These are phyloP conservation scores for Dolichallabes microphthalmus DNA, from an alignment of 2,113 vertebrate genomes.

Conservation along the genomic window DNA sequence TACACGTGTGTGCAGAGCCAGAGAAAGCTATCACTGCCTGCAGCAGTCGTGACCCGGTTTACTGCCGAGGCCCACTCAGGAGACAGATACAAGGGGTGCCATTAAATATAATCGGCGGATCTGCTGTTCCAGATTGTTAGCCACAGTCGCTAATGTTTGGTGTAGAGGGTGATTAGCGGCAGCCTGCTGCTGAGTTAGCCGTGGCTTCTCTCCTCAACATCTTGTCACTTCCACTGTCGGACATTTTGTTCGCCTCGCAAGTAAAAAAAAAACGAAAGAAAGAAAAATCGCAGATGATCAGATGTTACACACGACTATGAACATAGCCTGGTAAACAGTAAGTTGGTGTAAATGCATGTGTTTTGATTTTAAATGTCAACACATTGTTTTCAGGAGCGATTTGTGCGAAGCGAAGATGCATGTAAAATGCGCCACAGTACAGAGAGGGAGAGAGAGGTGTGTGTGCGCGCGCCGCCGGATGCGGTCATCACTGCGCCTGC, in stretches of 20 bases:
- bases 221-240: conserved; percentile 25
- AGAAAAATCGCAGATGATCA: not conserved
- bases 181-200: not conserved
- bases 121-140: not conserved
- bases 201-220: conserved; percentile 6
- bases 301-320: not conserved
- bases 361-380: not conserved
- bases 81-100: not conserved
- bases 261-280: not conserved
- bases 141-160: too few species aligned
- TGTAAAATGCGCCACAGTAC: not conserved
- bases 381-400: not conserved
- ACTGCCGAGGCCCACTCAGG: not conserved
- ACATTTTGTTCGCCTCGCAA: conserved; percentile 34
- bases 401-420: not conserved
- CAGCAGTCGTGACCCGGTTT: not conserved
- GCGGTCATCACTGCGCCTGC: not conserved
- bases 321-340: not conserved
- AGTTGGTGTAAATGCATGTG: too few species aligned
- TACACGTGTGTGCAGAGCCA: not conserved
- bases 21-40: not conserved
- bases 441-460: not conserved
- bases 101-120: not conserved
- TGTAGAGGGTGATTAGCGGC: not conserved
- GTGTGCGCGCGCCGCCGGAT: not conserved